phyloP scores from a whole-genome alignment of 2,113 vertebrate genomes.

The Leptosomus discolor region DNA sequence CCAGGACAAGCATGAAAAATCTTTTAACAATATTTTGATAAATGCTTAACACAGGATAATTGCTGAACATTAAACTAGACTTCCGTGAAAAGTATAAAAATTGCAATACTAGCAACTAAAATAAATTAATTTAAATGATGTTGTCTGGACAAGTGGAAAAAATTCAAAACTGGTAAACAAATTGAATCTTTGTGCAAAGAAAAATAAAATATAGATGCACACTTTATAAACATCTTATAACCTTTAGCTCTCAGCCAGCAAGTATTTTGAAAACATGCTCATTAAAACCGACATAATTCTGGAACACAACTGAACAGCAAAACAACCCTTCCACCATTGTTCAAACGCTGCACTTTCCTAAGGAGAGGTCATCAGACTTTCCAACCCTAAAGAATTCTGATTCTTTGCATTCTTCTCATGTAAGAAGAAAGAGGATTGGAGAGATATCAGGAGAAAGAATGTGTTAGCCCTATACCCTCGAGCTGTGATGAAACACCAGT shows the following conservation, averaged over 20 bases:
- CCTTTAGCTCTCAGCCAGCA: neutral
- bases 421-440: neutral
- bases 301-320: neutral
- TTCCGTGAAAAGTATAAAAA: neutral
- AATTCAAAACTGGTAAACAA: neutral
- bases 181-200: neutral
- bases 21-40: neutral
- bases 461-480: conserved; percentile 38
- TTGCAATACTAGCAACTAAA: neutral
- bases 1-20: neutral
- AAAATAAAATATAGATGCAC: neutral
- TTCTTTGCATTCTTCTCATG: conserved; percentile 48
- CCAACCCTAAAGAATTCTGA: neutral
- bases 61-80: neutral
- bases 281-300: conserved; percentile 25
- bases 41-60: neutral
- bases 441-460: conserved; percentile 47
- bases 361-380: conserved; percentile 29
- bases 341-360: neutral
- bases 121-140: neutral
- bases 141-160: neutral
- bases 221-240: neutral
- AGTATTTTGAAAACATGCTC: neutral
- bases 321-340: neutral
- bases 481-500: conserved; percentile 58